Base-by-base conservation (phyloP, 2,113 vertebrate genomes). In the Tupaia tana region DNA sequence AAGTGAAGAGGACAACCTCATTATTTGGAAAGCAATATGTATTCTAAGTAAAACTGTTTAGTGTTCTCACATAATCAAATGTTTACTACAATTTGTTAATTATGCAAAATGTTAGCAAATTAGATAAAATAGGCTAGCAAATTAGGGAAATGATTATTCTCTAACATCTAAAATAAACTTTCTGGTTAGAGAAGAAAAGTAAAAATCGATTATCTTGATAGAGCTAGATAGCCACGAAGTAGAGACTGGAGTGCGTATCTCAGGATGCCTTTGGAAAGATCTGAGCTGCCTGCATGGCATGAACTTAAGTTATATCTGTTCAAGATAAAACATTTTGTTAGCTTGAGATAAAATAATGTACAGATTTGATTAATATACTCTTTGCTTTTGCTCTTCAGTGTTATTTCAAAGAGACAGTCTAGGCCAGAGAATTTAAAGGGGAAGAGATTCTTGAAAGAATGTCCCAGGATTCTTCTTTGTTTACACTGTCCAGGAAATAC, bases 1-100 rank as follows among this genome's bases (percentile, higher is more conserved):
- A 82, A 20, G 9, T 84, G 18, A 71, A 61, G 67, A 75, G 10
- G 63, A 64, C 29, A 82, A 73, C 9, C 64, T 81, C 25, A 34
- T 64, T 69, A 43, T 83, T 91, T n/a, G 82, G 89, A 96, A 92
- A 91, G 89, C 14, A 75, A 6, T 29, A 66, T 88, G 14, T 79
- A 29, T 77, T 89, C 71, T 81, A 69, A 31, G 18, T 67, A 89
- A 95, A 70, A 89, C 16, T 69, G 31, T 77, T 43, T 56, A 24
- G 31, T 86, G 20, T 86, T 75, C 78, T 95, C 89, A 59, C 14
- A 56, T 67, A 81, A 89, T 56, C 66, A 88, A 86, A 95, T 91
- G 71, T 93, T 79, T 73, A 77, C 70, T 86, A n/a, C 14, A 82
- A 14, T 91, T 93, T 94, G 54, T 52, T 91, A 95, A 85, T 70